These are phyloP conservation scores for Parasteatoda lunata DNA, from an alignment of 2,888 invertebrate genomes.

Conservation along the genomic window DNA sequence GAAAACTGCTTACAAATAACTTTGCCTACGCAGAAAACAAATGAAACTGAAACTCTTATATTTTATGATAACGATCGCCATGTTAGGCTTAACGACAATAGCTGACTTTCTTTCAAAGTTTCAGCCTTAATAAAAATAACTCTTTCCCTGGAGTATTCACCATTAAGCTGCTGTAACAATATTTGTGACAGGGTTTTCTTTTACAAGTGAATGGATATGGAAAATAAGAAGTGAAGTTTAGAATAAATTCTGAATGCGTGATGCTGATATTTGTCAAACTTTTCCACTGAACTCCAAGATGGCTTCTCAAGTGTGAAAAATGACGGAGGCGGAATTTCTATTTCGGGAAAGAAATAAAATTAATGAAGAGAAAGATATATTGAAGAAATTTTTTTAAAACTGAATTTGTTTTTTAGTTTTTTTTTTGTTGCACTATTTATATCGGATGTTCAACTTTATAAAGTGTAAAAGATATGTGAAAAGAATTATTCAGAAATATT, in stretches of 20 bases:
- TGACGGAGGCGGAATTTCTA: neutral
- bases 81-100: constrained; percentile 35
- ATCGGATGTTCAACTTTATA: too few relatives aligned
- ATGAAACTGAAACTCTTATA: constrained; percentile 25
- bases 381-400: too few relatives aligned
- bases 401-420: too few relatives aligned
- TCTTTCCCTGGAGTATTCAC: neutral
- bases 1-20: too few relatives aligned
- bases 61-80: constrained; percentile 46
- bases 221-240: neutral
- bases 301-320: neutral
- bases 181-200: neutral
- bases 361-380: neutral
- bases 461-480: too few relatives aligned
- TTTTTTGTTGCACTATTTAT: too few relatives aligned
- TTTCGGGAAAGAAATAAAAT: neutral
- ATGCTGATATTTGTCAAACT: constrained; percentile 16
- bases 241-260: constrained; percentile 21
- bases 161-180: neutral
- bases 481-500: too few relatives aligned
- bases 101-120: constrained; percentile 23
- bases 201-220: neutral
- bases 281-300: neutral
- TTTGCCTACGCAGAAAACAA: neutral
- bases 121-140: constrained; percentile 44